phyloP scores from a whole-genome alignment of 2,113 vertebrate species.

The Steatornis caripensis region DNA sequence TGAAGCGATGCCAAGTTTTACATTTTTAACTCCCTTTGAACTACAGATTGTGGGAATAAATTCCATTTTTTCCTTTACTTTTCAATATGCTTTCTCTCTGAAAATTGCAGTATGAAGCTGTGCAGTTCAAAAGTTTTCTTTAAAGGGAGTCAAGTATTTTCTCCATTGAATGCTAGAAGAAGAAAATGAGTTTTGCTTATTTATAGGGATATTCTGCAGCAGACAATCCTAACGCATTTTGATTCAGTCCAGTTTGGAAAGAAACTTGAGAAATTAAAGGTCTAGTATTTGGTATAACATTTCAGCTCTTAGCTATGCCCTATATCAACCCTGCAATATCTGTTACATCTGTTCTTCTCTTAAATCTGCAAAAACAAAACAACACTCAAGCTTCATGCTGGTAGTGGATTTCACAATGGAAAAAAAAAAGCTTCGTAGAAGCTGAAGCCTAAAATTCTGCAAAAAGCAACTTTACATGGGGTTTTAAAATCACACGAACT shows the following conservation, averaged over 20 bases:
- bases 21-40: background rate
- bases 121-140: background rate
- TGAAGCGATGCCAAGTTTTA: background rate
- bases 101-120: background rate
- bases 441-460: background rate
- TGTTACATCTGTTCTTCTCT: background rate
- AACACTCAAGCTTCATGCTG: background rate
- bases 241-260: background rate
- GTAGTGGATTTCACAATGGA: background rate
- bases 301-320: background rate
- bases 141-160: background rate
- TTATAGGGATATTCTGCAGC: background rate
- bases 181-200: background rate
- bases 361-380: background rate
- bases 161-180: background rate
- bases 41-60: background rate
- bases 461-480: background rate
- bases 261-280: background rate
- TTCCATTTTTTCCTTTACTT: background rate
- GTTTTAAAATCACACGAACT: background rate
- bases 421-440: background rate
- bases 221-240: background rate
- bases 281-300: background rate
- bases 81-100: background rate
- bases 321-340: background rate